Conservation (phyloP, 2,888 invertebrate species). For the Salticus scenicus region DNA sequence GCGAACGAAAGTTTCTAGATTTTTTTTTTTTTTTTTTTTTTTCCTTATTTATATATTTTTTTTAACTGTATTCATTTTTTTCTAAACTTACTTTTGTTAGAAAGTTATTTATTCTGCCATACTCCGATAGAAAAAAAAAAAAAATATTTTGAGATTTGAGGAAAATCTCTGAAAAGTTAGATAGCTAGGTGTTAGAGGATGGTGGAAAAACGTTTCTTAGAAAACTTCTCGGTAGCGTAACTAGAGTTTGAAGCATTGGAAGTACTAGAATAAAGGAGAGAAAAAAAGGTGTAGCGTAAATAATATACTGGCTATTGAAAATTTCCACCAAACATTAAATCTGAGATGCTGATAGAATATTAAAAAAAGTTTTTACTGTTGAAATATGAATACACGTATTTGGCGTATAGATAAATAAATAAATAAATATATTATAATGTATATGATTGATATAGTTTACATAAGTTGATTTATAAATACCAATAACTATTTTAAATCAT, state of each 20-base stretch:
- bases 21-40: constrained; percentile 25
- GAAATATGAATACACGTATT: no score
- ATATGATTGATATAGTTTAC: no score
- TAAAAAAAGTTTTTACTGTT: no score
- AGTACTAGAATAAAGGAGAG: not conserved
- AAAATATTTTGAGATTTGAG: not conserved
- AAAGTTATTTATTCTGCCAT: constrained; percentile 9
- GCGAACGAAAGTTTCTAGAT: no score
- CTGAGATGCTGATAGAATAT: no score
- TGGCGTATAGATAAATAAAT: no score
- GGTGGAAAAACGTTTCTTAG: not conserved
- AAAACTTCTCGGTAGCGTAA: not conserved
- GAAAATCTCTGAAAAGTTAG: constrained; percentile 16
- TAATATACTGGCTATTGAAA: not conserved
- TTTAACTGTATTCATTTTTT: not conserved
- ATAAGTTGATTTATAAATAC: no score
- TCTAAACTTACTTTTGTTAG: not conserved
- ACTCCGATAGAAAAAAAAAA: not conserved
- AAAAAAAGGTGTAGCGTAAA: not conserved
- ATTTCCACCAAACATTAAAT: not conserved
- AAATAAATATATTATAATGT: no score
- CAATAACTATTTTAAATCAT: no score
- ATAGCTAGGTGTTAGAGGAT: constrained; percentile 6
- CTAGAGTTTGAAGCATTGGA: not conserved
- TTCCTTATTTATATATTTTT: not conserved